Evolutionary conservation across 2,888 invertebrate genomes (phyloP).

Genomic region (Thumatha senex): DNA sequence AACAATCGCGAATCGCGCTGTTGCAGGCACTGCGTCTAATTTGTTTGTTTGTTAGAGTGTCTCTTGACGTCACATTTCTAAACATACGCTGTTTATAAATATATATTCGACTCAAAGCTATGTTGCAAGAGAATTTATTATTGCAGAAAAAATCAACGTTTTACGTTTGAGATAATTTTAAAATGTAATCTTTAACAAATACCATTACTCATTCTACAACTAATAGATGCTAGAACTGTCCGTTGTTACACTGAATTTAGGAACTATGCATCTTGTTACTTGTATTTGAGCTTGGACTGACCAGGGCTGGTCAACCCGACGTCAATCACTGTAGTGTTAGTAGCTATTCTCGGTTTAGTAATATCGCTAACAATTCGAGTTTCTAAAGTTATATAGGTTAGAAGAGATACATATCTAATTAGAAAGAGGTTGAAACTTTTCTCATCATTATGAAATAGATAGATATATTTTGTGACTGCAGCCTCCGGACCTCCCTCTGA

Average conservation of each 20-base stretch:
- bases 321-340: constrained; percentile 70
- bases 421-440: not conserved
- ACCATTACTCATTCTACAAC: constrained; percentile 62
- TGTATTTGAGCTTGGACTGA: constrained; percentile 52
- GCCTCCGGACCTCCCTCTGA: no score
- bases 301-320: constrained; percentile 67
- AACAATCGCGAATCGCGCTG: constrained; percentile 51
- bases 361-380: constrained; percentile 23
- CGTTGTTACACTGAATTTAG: constrained; percentile 43
- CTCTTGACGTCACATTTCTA: constrained; percentile 52
- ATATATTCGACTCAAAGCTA: constrained; percentile 31
- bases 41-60: constrained; percentile 49
- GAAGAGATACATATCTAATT: constrained; percentile 31
- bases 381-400: constrained; percentile 25
- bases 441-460: no score
- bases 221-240: constrained; percentile 61
- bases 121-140: constrained; percentile 26
- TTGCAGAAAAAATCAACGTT: constrained; percentile 15
- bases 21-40: constrained; percentile 47
- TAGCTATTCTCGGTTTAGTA: constrained; percentile 48
- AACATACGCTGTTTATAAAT: constrained; percentile 43
- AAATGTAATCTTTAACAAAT: constrained; percentile 46
- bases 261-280: constrained; percentile 59
- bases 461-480: no score
- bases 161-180: constrained; percentile 29